Conservation (phyloP, 1,140 invertebrate species). For the Calephelis nemesis region DNA sequence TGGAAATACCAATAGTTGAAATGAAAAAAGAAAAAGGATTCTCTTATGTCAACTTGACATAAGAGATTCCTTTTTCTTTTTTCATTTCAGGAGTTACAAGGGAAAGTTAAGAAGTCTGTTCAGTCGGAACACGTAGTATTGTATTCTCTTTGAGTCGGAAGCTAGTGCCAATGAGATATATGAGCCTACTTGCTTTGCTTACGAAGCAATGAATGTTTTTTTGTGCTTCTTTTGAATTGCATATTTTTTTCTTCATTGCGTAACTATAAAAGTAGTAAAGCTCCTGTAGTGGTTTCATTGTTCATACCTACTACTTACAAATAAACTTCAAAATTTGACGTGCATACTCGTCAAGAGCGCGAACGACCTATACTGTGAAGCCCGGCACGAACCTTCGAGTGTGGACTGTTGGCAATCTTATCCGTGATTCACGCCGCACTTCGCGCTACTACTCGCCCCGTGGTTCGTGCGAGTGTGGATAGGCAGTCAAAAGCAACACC, state of each 20-base stretch:
- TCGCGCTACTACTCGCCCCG: background rate
- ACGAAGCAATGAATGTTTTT: background rate
- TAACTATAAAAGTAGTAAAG: too few species aligned
- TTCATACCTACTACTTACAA: too few species aligned
- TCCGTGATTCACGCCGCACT: too few species aligned
- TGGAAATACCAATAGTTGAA: slow-evolving; percentile 10
- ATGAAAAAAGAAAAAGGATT: background rate
- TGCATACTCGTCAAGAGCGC: slow-evolving; percentile 4
- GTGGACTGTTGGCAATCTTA: slow-evolving; percentile 2
- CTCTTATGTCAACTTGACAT: background rate
- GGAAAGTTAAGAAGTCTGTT: slow-evolving; percentile 12
- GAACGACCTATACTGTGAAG: background rate
- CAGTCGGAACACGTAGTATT: too few species aligned
- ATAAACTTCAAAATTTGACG: background rate
- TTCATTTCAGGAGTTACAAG: slow-evolving; percentile 10
- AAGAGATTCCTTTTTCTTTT: too few species aligned
- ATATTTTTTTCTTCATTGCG: too few species aligned
- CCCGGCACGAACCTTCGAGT: background rate
- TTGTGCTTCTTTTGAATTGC: too few species aligned
- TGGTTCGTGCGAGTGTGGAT: slow-evolving; percentile 3
- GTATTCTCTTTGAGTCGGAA: too few species aligned
- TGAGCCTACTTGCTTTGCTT: slow-evolving; percentile 6
- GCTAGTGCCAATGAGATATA: slow-evolving; percentile 11
- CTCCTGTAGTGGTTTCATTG: too few species aligned
- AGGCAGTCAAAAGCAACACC: too few species aligned